These are phyloP conservation scores for Notarius quadriscutis DNA, from an alignment of 2,113 vertebrate species.

Conservation along the genomic window DNA sequence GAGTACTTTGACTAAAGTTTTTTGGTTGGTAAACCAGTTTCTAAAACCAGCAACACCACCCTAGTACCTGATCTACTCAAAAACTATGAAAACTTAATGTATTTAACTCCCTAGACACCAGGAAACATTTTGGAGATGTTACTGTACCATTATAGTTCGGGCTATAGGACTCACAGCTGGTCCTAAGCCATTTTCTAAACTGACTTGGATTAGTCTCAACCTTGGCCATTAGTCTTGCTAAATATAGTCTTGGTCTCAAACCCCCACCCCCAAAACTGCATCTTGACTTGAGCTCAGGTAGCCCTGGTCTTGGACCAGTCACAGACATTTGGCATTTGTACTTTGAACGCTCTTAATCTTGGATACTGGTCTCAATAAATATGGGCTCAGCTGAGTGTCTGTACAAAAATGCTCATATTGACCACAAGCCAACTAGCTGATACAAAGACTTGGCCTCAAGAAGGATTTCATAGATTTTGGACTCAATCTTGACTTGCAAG, in stretches of 20 bases:
- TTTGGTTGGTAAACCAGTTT: neutral
- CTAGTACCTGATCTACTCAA: neutral
- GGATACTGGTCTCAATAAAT: neutral
- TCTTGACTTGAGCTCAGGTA: neutral
- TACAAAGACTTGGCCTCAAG: neutral
- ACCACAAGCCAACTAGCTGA: neutral
- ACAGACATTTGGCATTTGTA: neutral
- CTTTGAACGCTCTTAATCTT: neutral
- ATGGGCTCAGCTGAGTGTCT: neutral
- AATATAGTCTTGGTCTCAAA: neutral
- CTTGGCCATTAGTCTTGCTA: neutral
- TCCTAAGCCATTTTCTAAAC: neutral
- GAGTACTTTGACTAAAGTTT: neutral
- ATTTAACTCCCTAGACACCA: neutral
- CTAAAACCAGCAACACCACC: neutral
- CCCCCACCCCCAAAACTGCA: neutral
- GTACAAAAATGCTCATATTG: neutral
- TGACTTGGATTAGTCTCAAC: neutral
- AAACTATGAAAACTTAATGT: neutral
- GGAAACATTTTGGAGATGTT: neutral
- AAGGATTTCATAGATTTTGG: neutral
- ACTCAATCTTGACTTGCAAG: neutral
- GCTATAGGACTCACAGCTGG: neutral
- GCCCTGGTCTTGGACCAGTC: neutral
- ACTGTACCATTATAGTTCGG: neutral